Percentiles rank a stretch among this genome's conserved stretches.
Conservation (phyloP, 1,140 invertebrate species). For the Globodera ellingtonae region DNA sequence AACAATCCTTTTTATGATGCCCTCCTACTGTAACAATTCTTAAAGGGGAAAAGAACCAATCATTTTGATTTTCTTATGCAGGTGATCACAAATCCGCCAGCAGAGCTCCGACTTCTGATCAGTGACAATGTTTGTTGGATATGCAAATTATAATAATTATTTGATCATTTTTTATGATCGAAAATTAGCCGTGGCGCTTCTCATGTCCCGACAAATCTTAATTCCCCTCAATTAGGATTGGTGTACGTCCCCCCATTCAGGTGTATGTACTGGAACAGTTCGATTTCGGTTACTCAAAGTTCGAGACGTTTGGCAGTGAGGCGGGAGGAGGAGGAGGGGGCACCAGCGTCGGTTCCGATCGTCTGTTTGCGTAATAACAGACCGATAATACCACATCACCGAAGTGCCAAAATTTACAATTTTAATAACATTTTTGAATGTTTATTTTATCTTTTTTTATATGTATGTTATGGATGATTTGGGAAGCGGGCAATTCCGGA, state of each 20-base stretch:
- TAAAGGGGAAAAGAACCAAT: neutral
- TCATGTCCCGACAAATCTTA: too few relatives aligned
- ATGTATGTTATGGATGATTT: neutral
- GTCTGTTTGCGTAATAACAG: too few relatives aligned
- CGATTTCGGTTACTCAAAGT: constrained; percentile 51
- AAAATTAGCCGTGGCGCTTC: neutral
- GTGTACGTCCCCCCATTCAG: constrained; percentile 1
- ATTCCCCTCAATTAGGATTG: neutral
- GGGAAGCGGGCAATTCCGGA: too few relatives aligned
- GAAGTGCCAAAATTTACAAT: neutral
- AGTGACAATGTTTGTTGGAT: constrained; percentile 54
- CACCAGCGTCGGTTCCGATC: too few relatives aligned
- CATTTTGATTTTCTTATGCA: neutral
- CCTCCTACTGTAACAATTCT: too few relatives aligned
- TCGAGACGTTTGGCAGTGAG: constrained; percentile 28
- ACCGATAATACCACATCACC: too few relatives aligned
- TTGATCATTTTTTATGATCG: neutral
- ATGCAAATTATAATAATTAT: too few relatives aligned
- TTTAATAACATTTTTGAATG: neutral
- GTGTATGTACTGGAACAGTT: constrained; percentile 59
- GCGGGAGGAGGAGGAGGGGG: too few relatives aligned
- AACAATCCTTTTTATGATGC: too few relatives aligned
- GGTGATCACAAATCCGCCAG: constrained; percentile 86
- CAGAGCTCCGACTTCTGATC: constrained; percentile 57
- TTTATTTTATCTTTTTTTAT: neutral